Evolutionary conservation across 2,888 invertebrate species (phyloP).

Genomic region (Diadegma fenestrale): DNA sequence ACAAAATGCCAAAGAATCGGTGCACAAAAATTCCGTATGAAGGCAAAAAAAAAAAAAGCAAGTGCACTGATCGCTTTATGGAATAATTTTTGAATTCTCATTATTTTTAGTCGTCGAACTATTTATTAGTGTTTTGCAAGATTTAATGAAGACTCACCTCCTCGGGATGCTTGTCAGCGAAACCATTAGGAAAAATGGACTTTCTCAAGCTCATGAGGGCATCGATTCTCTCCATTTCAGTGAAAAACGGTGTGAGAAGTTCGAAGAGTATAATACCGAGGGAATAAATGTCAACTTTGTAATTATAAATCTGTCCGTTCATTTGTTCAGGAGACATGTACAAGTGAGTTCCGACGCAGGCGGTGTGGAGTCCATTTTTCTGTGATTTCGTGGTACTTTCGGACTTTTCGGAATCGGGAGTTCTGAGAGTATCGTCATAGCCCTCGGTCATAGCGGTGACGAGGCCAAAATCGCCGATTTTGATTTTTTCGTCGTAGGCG

Average conservation of each 20-base stretch:
- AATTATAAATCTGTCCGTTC: slow-evolving; percentile 90
- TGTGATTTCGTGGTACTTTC: slow-evolving; percentile 76
- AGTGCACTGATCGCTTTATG: background rate
- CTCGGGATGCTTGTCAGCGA: slow-evolving; percentile 88
- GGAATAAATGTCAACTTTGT: slow-evolving; percentile 98
- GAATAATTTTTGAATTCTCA: background rate
- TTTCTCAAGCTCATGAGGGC: slow-evolving; percentile 89
- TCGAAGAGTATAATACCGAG: slow-evolving; percentile 97
- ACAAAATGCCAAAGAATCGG: no score
- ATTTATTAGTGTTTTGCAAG: background rate
- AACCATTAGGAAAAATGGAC: slow-evolving; percentile 89
- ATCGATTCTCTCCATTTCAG: slow-evolving; percentile 94
- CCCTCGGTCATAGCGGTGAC: slow-evolving; percentile 94
- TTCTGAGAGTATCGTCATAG: slow-evolving; percentile 79
- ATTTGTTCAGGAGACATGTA: slow-evolving; percentile 99
- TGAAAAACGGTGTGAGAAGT: slow-evolving; percentile 94
- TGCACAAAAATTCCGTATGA: no score
- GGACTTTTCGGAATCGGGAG: slow-evolving; percentile 77
- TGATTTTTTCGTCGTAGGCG: slow-evolving; percentile 94
- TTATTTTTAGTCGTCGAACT: background rate
- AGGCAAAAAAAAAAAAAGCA: no score
- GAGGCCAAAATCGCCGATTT: slow-evolving; percentile 99
- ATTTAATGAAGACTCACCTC: slow-evolving; percentile 87
- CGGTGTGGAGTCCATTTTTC: slow-evolving; percentile 85
- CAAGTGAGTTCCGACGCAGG: slow-evolving; percentile 93